Conservation (phyloP, 35 echinoderm and acorn worm genomes). For the Ptychodera flava region DNA sequence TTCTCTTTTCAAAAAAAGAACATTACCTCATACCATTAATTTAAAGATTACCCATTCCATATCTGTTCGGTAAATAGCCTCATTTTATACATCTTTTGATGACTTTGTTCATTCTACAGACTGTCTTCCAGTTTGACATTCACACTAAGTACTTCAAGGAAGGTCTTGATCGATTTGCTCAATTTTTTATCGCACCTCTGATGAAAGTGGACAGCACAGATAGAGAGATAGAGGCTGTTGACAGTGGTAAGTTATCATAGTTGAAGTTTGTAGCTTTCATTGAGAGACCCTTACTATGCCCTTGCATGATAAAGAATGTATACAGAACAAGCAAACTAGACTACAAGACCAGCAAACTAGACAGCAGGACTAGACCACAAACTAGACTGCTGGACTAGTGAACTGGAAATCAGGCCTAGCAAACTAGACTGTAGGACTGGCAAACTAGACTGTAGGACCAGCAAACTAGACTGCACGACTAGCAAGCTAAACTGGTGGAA, state of each 20-base stretch:
- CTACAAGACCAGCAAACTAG: too few species aligned
- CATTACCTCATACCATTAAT: too few species aligned
- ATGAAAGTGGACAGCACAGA: slow-evolving; percentile 68
- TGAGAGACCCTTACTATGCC: too few species aligned
- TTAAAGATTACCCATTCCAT: too few species aligned
- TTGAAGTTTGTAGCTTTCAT: too few species aligned
- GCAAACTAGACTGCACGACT: neutral
- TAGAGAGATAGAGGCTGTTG: slow-evolving; percentile 92
- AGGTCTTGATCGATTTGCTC: slow-evolving; percentile 79
- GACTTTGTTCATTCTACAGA: slow-evolving; percentile 53
- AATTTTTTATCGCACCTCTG: slow-evolving; percentile 70
- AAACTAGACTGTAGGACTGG: neutral
- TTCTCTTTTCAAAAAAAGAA: too few species aligned
- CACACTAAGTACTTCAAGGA: slow-evolving; percentile 62
- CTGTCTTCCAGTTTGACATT: slow-evolving; percentile 90
- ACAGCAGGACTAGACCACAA: too few species aligned
- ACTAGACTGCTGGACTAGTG: too few species aligned
- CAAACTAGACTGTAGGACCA: neutral
- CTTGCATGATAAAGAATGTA: too few species aligned
- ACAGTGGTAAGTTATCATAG: slow-evolving; percentile 61
- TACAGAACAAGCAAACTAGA: too few species aligned
- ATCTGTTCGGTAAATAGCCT: too few species aligned
- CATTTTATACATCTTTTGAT: too few species aligned
- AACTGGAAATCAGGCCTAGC: neutral
- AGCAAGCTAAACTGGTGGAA: neutral